Base-by-base conservation (phyloP, 2,888 invertebrate genomes). In the Drosophila nigricruria region DNA sequence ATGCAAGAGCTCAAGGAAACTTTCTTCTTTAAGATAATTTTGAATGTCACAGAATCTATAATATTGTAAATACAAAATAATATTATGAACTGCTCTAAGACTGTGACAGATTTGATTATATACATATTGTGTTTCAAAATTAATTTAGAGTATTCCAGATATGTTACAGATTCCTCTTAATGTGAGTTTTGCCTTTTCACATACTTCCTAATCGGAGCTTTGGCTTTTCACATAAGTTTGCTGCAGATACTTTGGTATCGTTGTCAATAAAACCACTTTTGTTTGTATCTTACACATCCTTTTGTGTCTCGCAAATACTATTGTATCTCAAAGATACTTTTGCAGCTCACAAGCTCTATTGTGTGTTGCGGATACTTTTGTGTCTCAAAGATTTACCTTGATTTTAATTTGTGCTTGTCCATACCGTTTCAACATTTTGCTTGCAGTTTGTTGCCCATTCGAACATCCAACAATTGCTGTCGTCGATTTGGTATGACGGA, bases 401-500 rank as follows among this genome's bases (percentile, higher is more conserved):
- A n/a, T 14, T 38, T 68, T n/a, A 50, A 27, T 32, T 23, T 6
- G 3, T 20, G 10, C 18, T 18, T 42, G 40, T 42, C 6, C 23
- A 16, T 30, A 32, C 30, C 3, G 2, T n/a, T 43, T 32, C 12
- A 3, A 10, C 23, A 5, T n/a, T 14, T 6, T 38, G 16, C 14
- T 53, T 73, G 56, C 93, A 97, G 97, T 98, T 98, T 92, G 97
- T 98, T 59, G 96, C 98, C n/a, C 98, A 98, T 93, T 96, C 98
- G 3, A 98, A 97, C 92, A 97, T 98, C 82, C 98, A 98, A 92
- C 98, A 98, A 92, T 94, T 98, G 6, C 93, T 98, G 38, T 97
- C 97, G 0, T 95, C 97, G 0, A 95, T 98, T 82, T 98, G 98
- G 98, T 98, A 98, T 92, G 98, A 98, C 84, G 98, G 98, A 0